phyloP scores from a whole-genome alignment of 2,113 vertebrate species.

The Lycocorax pyrrhopterus region DNA sequence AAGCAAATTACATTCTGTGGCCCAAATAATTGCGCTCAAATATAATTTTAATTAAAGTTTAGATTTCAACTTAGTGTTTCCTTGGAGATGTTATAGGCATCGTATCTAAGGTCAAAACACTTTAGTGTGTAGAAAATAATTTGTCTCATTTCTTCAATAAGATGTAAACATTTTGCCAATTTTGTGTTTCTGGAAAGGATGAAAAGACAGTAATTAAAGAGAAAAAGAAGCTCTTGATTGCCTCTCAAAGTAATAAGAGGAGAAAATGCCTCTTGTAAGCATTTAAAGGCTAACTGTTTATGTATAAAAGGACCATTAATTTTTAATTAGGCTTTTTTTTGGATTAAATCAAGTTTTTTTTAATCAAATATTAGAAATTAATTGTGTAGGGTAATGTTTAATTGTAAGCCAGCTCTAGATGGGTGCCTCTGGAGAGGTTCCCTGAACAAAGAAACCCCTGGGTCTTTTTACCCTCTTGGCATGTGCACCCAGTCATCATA shows the following conservation, averaged over 20 bases:
- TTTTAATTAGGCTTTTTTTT: background rate
- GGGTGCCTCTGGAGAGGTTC: background rate
- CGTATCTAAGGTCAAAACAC: background rate
- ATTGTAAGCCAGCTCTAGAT: background rate
- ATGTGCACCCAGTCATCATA: too few relatives aligned
- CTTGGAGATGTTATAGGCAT: background rate
- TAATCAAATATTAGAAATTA: background rate
- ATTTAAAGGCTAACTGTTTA: background rate
- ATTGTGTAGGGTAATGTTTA: background rate
- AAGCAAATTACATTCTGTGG: background rate
- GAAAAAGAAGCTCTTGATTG: conserved; percentile 7
- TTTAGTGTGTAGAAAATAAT: background rate
- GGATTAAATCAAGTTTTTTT: background rate
- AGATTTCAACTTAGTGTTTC: background rate
- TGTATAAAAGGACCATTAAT: background rate
- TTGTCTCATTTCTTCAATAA: background rate
- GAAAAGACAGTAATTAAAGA: conserved; percentile 19
- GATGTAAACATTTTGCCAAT: conserved; percentile 15
- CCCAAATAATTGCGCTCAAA: background rate
- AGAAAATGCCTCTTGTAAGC: background rate
- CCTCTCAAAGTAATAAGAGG: background rate
- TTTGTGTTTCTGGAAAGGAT: background rate
- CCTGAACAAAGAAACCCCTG: background rate
- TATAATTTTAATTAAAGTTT: background rate
- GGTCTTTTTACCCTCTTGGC: too few relatives aligned